phyloP scores from a whole-genome alignment of 2,113 vertebrate species.

The Malurus elegans region DNA sequence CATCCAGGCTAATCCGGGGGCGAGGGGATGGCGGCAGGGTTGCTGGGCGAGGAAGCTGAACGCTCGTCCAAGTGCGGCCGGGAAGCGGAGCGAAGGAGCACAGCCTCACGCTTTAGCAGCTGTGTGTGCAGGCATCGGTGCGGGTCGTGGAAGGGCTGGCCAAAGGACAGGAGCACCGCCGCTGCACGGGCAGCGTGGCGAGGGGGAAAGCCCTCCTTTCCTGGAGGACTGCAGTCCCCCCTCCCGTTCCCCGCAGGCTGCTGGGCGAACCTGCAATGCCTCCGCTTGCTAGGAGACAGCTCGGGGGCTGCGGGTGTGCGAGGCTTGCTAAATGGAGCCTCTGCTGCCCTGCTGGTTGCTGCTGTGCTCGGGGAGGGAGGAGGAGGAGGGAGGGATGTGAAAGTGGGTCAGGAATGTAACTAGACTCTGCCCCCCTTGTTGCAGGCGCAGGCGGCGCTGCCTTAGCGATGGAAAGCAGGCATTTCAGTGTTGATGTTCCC shows the following conservation, averaged over 20 bases:
- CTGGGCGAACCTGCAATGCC: neutral
- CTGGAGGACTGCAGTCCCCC: neutral
- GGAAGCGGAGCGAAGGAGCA: neutral
- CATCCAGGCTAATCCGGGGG: neutral
- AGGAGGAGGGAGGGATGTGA: slow-evolving; percentile 72
- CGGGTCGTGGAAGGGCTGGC: neutral
- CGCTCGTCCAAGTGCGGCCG: neutral
- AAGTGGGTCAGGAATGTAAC: slow-evolving; percentile 86
- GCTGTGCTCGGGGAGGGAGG: slow-evolving; percentile 20
- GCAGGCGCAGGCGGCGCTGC: slow-evolving; percentile 60
- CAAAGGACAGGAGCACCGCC: neutral
- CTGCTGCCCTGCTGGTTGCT: slow-evolving; percentile 37
- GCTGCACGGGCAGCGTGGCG: neutral
- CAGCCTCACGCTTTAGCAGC: neutral
- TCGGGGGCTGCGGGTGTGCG: neutral
- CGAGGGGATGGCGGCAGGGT: neutral
- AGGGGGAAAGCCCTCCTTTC: neutral
- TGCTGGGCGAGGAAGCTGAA: neutral
- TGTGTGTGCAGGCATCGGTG: neutral
- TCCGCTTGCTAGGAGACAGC: slow-evolving; percentile 17
- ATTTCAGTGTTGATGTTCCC: slow-evolving; percentile 68
- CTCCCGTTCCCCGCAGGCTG: neutral
- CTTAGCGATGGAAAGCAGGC: slow-evolving; percentile 70
- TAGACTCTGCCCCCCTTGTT: slow-evolving; percentile 73
- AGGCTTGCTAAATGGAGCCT: slow-evolving; percentile 38